phyloP scores from a whole-genome alignment of 2,797 vertebrate genomes.

The Neosilurus mollespiculum region DNA sequence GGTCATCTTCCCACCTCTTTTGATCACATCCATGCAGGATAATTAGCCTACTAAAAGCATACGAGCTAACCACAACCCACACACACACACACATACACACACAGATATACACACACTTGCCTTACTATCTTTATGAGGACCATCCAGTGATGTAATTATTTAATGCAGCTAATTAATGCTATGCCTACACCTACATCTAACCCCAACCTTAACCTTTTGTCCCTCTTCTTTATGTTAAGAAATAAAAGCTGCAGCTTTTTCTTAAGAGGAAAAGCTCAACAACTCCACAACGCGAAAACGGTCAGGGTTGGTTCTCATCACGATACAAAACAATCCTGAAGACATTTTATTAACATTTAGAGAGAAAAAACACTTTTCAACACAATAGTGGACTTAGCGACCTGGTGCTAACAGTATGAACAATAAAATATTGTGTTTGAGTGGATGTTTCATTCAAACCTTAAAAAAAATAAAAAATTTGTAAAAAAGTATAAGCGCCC shows the following conservation, averaged over 20 bases:
- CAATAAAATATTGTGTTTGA: not conserved
- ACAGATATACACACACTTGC: not conserved
- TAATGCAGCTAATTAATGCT: not conserved
- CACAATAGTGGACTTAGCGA: not conserved
- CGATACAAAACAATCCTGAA: not conserved
- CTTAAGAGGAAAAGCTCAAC: not conserved
- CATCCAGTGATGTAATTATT: not conserved
- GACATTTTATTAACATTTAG: no score
- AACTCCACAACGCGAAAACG: not conserved
- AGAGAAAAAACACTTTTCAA: not conserved
- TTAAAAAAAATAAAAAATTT: not conserved
- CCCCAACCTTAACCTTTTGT: not conserved
- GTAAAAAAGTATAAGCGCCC: no score
- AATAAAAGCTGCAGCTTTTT: not conserved
- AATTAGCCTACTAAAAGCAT: slow-evolving; percentile 50
- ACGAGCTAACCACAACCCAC: slow-evolving; percentile 33
- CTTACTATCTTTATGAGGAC: not conserved
- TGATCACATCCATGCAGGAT: slow-evolving; percentile 37
- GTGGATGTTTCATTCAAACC: not conserved
- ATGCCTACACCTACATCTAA: not conserved
- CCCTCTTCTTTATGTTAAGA: not conserved
- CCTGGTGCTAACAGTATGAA: not conserved
- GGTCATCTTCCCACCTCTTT: slow-evolving; percentile 28
- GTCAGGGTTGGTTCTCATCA: not conserved
- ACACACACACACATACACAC: slow-evolving; percentile 18